Evolutionary conservation across 2,113 vertebrate species (phyloP).

Genomic region (Hassar affinis): DNA sequence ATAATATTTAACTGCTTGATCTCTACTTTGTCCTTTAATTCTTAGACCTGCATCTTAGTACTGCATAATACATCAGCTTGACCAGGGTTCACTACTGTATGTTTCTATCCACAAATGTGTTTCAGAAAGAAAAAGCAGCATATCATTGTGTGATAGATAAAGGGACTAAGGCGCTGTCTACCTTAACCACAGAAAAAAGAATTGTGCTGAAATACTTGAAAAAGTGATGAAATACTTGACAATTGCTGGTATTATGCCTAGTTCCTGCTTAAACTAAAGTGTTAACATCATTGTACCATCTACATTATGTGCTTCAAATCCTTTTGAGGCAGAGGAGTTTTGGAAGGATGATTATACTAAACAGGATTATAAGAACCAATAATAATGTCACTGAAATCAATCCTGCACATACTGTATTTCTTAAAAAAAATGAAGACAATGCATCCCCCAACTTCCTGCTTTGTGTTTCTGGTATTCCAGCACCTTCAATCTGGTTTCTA

Average conservation of each 20-base stretch:
- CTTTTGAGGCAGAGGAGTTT: neutral
- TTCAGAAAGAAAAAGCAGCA: neutral
- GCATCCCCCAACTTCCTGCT: neutral
- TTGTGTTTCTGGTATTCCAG: neutral
- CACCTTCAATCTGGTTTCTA: neutral
- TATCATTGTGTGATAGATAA: neutral
- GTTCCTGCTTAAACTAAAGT: neutral
- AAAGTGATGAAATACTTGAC: neutral
- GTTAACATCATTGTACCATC: neutral
- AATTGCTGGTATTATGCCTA: neutral
- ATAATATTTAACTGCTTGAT: neutral
- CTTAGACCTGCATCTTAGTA: neutral
- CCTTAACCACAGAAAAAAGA: neutral
- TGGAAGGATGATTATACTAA: neutral
- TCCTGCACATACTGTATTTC: neutral
- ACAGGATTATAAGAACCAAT: neutral
- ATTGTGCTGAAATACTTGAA: neutral
- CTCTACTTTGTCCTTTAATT: neutral
- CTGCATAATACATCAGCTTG: neutral
- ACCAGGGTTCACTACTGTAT: neutral
- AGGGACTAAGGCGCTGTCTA: no score
- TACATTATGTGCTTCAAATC: neutral
- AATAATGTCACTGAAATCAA: conserved; percentile 12
- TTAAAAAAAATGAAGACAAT: neutral
- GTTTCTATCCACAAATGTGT: neutral